Percentiles rank a stretch among this genome's conserved stretches.
phyloP scores from a whole-genome alignment of 1,140 invertebrate genomes.

The Eurosta solidaginis region DNA sequence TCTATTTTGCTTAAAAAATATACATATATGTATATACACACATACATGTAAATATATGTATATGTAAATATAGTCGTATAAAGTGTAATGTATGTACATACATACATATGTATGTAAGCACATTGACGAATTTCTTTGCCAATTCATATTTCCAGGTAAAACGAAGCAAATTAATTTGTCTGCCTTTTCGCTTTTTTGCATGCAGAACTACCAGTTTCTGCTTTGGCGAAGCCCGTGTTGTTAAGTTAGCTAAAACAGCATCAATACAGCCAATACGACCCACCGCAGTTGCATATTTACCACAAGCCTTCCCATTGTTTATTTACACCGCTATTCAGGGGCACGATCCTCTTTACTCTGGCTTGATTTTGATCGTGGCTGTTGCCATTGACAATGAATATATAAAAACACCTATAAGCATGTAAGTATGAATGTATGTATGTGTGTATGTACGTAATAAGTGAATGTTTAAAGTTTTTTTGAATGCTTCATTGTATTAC shows the following conservation, averaged over 20 bases:
- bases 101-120: background rate
- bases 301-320: slow-evolving; percentile 20
- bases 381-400: slow-evolving; percentile 11
- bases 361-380: background rate
- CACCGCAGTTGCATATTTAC: background rate
- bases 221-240: background rate
- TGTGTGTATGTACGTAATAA: too few species aligned
- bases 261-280: background rate
- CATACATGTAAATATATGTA: background rate
- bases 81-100: background rate
- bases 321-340: slow-evolving; percentile 11
- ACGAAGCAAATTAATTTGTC: slow-evolving; percentile 1
- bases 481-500: background rate
- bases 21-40: background rate
- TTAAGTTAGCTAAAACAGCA: background rate
- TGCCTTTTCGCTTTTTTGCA: background rate
- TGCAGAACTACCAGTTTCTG: slow-evolving; percentile 13
- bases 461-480: too few species aligned
- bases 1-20: background rate
- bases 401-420: background rate
- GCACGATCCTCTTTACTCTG: slow-evolving; percentile 18
- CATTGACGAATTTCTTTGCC: background rate
- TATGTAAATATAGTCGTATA: too few species aligned
- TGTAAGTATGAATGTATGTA: too few species aligned
- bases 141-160: background rate